A percentile compares a stretch with the other conserved stretches of the same genome.
These are phyloP conservation scores for Spodoptera exigua DNA, from an alignment of 2,888 invertebrate genomes.

Conservation along the genomic window DNA sequence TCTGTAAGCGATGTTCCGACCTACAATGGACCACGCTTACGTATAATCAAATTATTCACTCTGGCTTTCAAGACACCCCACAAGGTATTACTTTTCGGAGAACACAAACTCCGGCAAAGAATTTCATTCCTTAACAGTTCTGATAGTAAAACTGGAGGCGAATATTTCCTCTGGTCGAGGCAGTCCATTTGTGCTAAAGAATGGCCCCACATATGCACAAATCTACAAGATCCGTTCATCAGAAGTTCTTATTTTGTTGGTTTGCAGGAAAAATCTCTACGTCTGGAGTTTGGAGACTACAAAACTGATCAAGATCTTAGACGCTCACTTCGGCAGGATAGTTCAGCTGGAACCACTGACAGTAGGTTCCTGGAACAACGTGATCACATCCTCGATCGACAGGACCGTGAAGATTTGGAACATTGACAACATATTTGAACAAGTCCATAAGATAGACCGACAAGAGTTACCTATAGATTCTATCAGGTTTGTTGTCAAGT, in stretches of 20 bases:
- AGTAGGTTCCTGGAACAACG: conserved; percentile 96
- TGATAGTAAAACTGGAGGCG: too few species aligned
- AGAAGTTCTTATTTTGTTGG: not conserved
- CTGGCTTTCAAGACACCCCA: too few species aligned
- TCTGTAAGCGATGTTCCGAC: too few species aligned
- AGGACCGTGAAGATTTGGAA: conserved; percentile 99
- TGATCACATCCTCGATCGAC: conserved; percentile 99
- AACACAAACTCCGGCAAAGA: too few species aligned
- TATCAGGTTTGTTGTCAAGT: conserved; percentile 90
- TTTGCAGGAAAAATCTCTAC: conserved; percentile 95
- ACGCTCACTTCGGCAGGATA: conserved; percentile 99
- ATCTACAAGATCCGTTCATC: not conserved
- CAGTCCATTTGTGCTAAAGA: too few species aligned
- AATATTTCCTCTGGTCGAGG: too few species aligned
- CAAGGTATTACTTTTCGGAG: too few species aligned
- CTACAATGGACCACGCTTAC: too few species aligned
- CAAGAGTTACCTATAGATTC: conserved; percentile 98
- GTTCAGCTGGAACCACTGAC: conserved; percentile 96
- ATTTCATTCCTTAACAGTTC: too few species aligned
- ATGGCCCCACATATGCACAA: too few species aligned
- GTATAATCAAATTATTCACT: too few species aligned
- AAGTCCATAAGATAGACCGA: conserved; percentile 98
- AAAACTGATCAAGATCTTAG: conserved; percentile 96
- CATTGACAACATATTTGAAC: conserved; percentile 99
- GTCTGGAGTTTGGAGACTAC: conserved; percentile 96